These are phyloP conservation scores for Philereme transversata DNA, from an alignment of 2,888 invertebrate genomes.

Conservation along the genomic window DNA sequence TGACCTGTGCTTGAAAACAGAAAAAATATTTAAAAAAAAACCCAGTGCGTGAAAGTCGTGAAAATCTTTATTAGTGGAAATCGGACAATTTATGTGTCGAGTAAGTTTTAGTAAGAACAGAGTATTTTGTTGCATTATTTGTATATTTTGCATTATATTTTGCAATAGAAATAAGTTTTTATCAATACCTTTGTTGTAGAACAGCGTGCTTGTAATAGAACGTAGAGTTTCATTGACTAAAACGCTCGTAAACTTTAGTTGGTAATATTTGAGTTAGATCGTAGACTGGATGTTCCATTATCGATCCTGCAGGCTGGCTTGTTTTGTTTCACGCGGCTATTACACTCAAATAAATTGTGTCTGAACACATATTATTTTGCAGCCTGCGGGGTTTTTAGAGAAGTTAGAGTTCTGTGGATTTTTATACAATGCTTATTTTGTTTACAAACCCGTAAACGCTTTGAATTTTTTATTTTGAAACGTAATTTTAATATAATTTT, in stretches of 20 bases:
- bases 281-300: constrained; percentile 28
- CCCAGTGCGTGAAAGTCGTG: constrained; percentile 13
- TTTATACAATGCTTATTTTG: neutral
- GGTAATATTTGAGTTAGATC: constrained; percentile 32
- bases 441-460: too few relatives aligned
- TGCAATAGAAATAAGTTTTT: neutral
- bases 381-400: neutral
- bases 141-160: neutral
- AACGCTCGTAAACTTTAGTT: constrained; percentile 27
- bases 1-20: constrained; percentile 17
- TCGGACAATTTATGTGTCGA: constrained; percentile 13
- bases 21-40: constrained; percentile 6
- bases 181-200: neutral
- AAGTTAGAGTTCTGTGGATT: neutral
- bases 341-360: constrained; percentile 23
- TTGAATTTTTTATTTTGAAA: too few relatives aligned
- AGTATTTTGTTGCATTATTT: neutral
- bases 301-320: constrained; percentile 35
- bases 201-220: neutral
- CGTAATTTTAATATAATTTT: too few relatives aligned
- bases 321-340: constrained; percentile 34
- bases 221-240: constrained; percentile 7
- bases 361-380: constrained; percentile 3
- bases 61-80: constrained; percentile 7
- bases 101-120: constrained; percentile 17